These are phyloP conservation scores for Cynopterus sphinx DNA, from an alignment of 2,797 vertebrate species.

Conservation along the genomic window DNA sequence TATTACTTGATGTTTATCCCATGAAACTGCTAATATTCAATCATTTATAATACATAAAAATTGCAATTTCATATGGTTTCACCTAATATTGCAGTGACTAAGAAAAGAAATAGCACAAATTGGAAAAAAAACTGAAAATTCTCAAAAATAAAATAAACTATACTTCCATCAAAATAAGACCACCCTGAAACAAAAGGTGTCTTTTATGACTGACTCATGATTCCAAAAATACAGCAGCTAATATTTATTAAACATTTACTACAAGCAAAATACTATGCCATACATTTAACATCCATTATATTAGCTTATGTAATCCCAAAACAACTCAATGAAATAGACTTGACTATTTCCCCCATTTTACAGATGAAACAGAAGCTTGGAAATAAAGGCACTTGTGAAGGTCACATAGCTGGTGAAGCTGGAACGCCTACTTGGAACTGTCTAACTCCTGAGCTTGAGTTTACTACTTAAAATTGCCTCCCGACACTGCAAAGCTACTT, in stretches of 20 bases:
- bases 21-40: conserved; percentile 28
- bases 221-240: not conserved
- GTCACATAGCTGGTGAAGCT: not conserved
- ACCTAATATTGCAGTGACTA: not conserved
- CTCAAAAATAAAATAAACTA: conserved; percentile 35
- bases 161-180: not conserved
- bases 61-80: conserved; percentile 1
- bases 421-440: not conserved
- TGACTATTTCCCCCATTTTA: not conserved
- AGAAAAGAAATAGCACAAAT: not conserved
- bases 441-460: not conserved
- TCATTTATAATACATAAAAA: conserved; percentile 39
- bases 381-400: not conserved
- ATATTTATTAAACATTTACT: conserved; percentile 12
- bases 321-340: not conserved
- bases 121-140: conserved; percentile 7
- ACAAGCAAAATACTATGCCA: not conserved
- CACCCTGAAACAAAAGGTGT: not conserved
- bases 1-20: conserved; percentile 7
- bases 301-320: not conserved
- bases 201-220: conserved; percentile 17
- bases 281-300: not conserved
- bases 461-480: conserved; percentile 12
- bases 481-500: not conserved
- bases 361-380: not conserved